phyloP scores from a whole-genome alignment of 1,140 invertebrate genomes.

The Hirudo medicinalis region DNA sequence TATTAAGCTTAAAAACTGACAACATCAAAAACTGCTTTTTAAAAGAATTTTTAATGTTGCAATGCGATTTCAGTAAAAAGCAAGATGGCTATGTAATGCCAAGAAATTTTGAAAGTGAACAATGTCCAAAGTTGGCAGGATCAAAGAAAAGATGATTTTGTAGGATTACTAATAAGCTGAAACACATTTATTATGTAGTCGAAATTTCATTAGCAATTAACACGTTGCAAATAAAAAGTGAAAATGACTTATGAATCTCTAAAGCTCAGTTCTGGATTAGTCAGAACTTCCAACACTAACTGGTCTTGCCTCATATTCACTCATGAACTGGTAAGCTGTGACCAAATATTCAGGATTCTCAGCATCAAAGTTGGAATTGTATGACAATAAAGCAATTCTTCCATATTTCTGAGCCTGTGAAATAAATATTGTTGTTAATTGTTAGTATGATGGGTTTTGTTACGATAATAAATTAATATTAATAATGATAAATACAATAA shows the following conservation, averaged over 20 bases:
- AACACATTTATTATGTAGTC: too few relatives aligned
- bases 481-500: too few relatives aligned
- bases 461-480: too few relatives aligned
- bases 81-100: constrained; percentile 41
- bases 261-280: not conserved
- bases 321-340: constrained; percentile 6
- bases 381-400: not conserved
- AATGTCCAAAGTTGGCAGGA: constrained; percentile 36
- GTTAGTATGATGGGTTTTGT: too few relatives aligned
- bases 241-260: too few relatives aligned
- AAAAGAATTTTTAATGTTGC: not conserved
- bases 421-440: not conserved
- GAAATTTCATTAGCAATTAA: too few relatives aligned
- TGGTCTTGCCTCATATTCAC: constrained; percentile 3
- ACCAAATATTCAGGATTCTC: constrained; percentile 4
- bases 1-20: constrained; percentile 7
- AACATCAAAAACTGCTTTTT: not conserved
- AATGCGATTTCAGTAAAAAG: constrained; percentile 36
- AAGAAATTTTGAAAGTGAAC: constrained; percentile 37
- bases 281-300: constrained; percentile 7
- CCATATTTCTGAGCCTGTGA: not conserved
- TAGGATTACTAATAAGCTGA: too few relatives aligned
- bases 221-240: too few relatives aligned
- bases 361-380: constrained; percentile 8
- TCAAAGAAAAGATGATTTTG: constrained; percentile 20